Evolutionary conservation across 2,888 invertebrate genomes (phyloP).

Genomic region (Teleogryllus oceanicus): DNA sequence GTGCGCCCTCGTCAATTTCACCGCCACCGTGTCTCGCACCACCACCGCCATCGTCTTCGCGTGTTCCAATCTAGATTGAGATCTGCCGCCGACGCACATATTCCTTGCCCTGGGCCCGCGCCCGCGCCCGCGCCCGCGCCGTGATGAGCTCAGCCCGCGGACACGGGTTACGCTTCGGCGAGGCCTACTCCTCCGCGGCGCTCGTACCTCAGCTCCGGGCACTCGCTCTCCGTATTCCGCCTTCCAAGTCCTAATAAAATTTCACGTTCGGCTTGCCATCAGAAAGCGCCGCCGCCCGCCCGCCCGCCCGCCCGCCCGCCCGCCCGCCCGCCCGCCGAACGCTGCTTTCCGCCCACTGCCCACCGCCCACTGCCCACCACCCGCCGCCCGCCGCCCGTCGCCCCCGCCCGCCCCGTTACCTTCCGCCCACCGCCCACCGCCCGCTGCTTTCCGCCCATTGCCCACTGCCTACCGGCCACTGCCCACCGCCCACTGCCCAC

Average conservation of each 20-base stretch:
- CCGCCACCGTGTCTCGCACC: neutral
- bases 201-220: neutral
- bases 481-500: too few relatives aligned
- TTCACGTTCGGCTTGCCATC: neutral
- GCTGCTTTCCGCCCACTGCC: too few relatives aligned
- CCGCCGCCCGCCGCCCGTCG: too few relatives aligned
- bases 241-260: neutral
- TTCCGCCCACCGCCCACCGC: too few relatives aligned
- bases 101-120: too few relatives aligned
- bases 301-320: neutral
- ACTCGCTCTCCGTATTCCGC: neutral
- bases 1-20: neutral
- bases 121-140: neutral
- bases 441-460: too few relatives aligned
- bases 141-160: neutral
- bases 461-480: too few relatives aligned
- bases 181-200: neutral
- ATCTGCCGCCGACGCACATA: neutral
- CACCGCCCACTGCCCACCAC: too few relatives aligned
- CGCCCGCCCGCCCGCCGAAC: too few relatives aligned
- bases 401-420: too few relatives aligned
- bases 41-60: neutral
- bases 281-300: neutral
- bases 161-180: neutral
- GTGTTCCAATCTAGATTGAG: constrained; percentile 18